These are phyloP conservation scores for Gymnobelideus leadbeateri DNA, from an alignment of 2,113 vertebrate genomes.

Conservation along the genomic window DNA sequence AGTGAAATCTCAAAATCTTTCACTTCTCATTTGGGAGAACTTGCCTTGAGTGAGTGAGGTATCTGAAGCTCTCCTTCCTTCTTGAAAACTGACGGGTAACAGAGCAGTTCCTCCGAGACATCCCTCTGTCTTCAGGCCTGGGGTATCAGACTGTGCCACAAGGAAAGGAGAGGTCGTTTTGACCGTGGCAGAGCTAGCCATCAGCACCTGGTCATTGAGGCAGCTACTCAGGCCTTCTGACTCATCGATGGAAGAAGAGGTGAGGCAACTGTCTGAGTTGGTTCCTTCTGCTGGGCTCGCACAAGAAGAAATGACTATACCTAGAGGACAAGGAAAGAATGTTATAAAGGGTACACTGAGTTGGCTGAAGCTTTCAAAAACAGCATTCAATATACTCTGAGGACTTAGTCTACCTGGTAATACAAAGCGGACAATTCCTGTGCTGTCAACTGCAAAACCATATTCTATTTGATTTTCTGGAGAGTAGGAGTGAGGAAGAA, in stretches of 20 bases:
- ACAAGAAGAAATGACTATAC: constrained; percentile 89
- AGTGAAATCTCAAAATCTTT: neutral
- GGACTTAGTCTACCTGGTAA: neutral
- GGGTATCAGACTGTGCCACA: constrained; percentile 90
- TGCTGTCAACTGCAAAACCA: neutral
- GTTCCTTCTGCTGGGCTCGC: constrained; percentile 91
- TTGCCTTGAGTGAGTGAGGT: constrained; percentile 98
- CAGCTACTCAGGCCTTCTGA: constrained; percentile 82
- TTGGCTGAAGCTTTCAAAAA: neutral
- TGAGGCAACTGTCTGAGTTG: constrained; percentile 94
- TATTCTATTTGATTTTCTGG: neutral
- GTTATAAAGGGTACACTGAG: constrained; percentile 48
- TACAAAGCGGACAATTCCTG: neutral
- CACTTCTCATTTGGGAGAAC: neutral
- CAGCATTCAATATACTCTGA: neutral
- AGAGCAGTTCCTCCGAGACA: constrained; percentile 87
- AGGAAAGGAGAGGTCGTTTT: constrained; percentile 85
- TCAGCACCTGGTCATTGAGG: constrained; percentile 85
- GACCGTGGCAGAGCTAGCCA: constrained; percentile 81
- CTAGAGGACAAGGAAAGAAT: constrained; percentile 77
- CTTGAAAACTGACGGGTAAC: constrained; percentile 92
- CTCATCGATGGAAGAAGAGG: constrained; percentile 84
- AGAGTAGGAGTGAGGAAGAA: neutral
- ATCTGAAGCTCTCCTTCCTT: constrained; percentile 97
- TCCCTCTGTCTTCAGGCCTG: constrained; percentile 91